Evolutionary conservation across 2,113 vertebrate genomes (phyloP).

Genomic region (Hemiprocne comata): DNA sequence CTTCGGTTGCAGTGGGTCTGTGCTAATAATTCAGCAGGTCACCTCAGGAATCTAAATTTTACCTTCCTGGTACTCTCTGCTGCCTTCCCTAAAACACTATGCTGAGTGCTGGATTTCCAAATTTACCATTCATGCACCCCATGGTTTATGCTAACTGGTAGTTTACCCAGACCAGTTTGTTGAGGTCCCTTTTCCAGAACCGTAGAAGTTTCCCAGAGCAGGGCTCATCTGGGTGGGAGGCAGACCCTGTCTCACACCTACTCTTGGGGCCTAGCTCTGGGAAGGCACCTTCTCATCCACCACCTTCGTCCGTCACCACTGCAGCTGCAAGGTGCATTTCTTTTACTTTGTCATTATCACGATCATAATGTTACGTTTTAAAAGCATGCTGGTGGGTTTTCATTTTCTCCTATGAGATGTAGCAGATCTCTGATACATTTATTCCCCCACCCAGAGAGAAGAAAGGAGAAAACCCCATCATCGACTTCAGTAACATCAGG

Average conservation of each 20-base stretch:
- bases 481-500: not conserved
- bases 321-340: not conserved
- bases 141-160: not conserved
- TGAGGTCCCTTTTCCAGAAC: not conserved
- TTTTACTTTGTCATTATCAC: not conserved
- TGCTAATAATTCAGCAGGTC: not conserved
- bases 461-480: not conserved
- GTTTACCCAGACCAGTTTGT: not conserved
- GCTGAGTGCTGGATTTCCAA: not conserved
- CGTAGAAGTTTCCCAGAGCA: not conserved
- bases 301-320: not conserved
- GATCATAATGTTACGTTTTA: not conserved
- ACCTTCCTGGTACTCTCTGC: not conserved
- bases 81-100: not conserved
- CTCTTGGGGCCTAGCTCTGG: not conserved
- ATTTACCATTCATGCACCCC: not conserved
- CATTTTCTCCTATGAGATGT: not conserved
- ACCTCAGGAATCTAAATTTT: not conserved
- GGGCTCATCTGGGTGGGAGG: not conserved
- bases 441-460: not conserved
- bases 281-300: not conserved
- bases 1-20: not conserved
- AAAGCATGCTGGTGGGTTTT: not conserved
- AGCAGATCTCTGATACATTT: not conserved
- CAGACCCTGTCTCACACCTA: not conserved